Percentiles rank a stretch among this genome's conserved stretches.
phyloP scores from a whole-genome alignment of 2,113 vertebrate genomes.

The Merops nubicus region DNA sequence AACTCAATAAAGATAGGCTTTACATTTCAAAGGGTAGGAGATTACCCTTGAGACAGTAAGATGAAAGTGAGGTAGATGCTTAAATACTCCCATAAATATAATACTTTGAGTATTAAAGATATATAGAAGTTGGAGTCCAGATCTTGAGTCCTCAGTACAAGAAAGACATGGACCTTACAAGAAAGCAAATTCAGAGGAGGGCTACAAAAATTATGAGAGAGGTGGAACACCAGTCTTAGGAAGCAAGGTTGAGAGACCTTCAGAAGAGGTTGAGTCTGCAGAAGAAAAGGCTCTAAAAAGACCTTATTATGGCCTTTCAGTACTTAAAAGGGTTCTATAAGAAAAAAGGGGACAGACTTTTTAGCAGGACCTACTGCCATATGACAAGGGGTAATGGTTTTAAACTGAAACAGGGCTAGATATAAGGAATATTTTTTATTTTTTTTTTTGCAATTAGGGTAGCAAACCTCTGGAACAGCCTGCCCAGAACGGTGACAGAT shows the following conservation, averaged over 20 bases:
- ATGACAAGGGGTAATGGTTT: no score
- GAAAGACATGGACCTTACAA: no score
- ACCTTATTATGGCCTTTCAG: neutral
- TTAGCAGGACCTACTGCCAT: no score
- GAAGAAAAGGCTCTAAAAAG: neutral
- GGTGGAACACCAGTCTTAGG: neutral
- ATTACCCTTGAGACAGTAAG: neutral
- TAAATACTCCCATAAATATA: neutral
- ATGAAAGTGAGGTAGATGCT: neutral
- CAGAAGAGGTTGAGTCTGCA: neutral
- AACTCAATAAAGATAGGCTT: neutral
- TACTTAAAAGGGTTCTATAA: no score
- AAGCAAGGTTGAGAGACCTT: neutral
- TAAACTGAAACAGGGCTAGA: no score
- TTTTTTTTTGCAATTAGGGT: no score
- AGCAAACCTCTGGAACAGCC: neutral
- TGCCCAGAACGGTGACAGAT: neutral
- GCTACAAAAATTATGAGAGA: neutral
- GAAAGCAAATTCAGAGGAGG: no score
- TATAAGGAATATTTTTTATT: no score
- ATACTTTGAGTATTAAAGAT: neutral
- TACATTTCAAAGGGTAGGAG: neutral
- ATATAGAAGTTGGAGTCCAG: neutral
- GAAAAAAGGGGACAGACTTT: no score
- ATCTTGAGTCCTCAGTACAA: neutral